Percentiles rank a stretch among this genome's conserved stretches.
Conservation (phyloP, 35 echinoderm and acorn worm species). For the Amphiura filiformis region DNA sequence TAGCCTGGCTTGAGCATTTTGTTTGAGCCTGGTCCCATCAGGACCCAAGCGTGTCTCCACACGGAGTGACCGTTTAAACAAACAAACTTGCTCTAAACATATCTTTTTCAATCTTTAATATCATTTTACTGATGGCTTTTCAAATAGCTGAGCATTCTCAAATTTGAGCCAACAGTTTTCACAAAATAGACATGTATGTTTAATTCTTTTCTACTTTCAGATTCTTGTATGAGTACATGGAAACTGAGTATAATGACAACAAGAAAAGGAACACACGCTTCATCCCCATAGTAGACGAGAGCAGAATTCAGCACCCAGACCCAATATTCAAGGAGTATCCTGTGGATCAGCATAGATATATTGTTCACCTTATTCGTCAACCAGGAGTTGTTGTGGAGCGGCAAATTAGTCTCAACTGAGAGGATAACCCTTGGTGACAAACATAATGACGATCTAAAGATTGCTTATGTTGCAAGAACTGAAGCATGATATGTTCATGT, state of each 20-base stretch:
- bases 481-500: too few species aligned
- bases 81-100: too few species aligned
- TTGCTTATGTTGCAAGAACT: background rate
- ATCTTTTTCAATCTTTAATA: background rate
- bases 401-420: background rate
- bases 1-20: too few species aligned
- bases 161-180: background rate
- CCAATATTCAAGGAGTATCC: background rate
- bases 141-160: background rate
- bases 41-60: too few species aligned
- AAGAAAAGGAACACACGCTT: background rate
- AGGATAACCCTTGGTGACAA: background rate
- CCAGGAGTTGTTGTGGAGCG: background rate
- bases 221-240: background rate
- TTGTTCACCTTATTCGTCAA: background rate
- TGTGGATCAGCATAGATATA: background rate
- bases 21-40: too few species aligned
- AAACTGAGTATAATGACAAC: background rate
- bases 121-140: background rate
- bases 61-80: too few species aligned
- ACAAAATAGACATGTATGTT: background rate
- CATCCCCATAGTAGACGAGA: background rate
- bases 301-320: background rate
- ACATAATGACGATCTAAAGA: background rate
- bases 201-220: too few species aligned